phyloP scores from a whole-genome alignment of 2,797 vertebrate genomes.

The Myoxocephalus aenaeus region DNA sequence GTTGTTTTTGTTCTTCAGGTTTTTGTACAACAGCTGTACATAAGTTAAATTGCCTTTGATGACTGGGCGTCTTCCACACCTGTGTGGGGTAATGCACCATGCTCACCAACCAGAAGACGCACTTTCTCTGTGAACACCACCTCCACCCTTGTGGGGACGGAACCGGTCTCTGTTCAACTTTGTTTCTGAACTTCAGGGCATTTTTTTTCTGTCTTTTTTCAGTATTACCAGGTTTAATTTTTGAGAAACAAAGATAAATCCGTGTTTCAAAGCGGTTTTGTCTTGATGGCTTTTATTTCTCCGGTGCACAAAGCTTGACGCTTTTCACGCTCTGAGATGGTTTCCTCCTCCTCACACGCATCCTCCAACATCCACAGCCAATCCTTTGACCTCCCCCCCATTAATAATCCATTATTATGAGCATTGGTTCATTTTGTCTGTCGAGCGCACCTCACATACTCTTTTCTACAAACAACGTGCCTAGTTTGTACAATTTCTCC shows the following conservation, averaged over 20 bases:
- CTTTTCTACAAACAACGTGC: constrained; percentile 75
- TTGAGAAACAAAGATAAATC: constrained; percentile 63
- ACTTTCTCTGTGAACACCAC: constrained; percentile 32
- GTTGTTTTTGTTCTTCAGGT: constrained; percentile 42
- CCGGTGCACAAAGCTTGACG: background rate
- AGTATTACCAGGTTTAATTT: constrained; percentile 63
- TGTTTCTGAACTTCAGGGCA: constrained; percentile 59
- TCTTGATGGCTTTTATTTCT: constrained; percentile 56
- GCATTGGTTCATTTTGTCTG: constrained; percentile 29
- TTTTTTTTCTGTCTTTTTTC: constrained; percentile 66
- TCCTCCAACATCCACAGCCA: background rate
- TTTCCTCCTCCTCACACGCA: constrained; percentile 11
- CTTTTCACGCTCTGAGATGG: background rate
- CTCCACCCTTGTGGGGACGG: constrained; percentile 34
- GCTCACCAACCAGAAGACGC: constrained; percentile 30
- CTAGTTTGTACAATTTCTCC: constrained; percentile 74
- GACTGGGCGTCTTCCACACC: constrained; percentile 58
- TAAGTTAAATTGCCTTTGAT: constrained; percentile 80
- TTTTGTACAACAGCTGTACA: constrained; percentile 84
- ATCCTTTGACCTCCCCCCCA: no score
- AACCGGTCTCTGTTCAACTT: constrained; percentile 26
- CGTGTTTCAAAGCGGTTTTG: constrained; percentile 59
- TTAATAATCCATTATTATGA: no score
- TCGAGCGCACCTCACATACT: constrained; percentile 44
- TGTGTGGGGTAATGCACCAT: constrained; percentile 47